Conservation (phyloP, 1,140 invertebrate genomes). For the Odontomachus brunneus region DNA sequence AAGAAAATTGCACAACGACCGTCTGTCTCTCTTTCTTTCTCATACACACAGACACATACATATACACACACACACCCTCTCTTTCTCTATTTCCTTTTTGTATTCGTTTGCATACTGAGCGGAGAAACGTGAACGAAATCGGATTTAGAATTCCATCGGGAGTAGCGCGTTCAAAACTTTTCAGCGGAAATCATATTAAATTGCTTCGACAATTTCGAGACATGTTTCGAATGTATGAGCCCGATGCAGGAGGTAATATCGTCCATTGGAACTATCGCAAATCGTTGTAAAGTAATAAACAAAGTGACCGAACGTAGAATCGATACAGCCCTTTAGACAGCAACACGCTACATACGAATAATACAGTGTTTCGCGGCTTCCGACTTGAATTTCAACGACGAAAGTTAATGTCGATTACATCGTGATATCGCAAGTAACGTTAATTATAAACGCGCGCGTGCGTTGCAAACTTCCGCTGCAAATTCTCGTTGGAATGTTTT, state of each 20-base stretch:
- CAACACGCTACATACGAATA: neutral
- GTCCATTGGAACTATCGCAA: neutral
- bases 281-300: conserved; percentile 4
- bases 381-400: no score
- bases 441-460: no score
- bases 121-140: conserved; percentile 38
- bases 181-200: conserved; percentile 34
- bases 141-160: conserved; percentile 39
- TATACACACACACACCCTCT: no score
- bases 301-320: conserved; percentile 1
- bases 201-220: conserved; percentile 36
- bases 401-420: neutral
- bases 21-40: neutral
- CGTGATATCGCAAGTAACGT: neutral
- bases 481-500: neutral
- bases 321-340: neutral
- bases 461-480: neutral
- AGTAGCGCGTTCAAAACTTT: conserved; percentile 38
- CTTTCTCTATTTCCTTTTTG: neutral
- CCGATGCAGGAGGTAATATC: neutral
- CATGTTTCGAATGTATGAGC: conserved; percentile 12
- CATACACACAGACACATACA: no score
- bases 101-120: conserved; percentile 39
- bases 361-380: neutral
- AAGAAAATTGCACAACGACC: conserved; percentile 20